phyloP scores from a whole-genome alignment of 2,797 vertebrate genomes.

The Spinus pinus region DNA sequence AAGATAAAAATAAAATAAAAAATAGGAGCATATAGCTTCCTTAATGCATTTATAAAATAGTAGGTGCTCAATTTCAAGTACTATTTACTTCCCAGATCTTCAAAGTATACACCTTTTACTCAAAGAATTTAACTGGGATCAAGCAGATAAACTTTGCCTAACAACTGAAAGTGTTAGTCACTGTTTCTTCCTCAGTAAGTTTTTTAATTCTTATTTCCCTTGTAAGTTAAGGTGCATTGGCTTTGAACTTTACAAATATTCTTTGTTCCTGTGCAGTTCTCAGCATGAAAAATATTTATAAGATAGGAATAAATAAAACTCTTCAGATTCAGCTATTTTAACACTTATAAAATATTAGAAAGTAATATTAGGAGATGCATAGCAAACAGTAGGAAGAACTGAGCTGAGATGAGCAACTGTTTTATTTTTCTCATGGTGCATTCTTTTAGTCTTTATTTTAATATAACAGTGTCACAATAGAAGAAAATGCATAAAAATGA shows the following conservation, averaged over 20 bases:
- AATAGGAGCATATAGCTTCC: neutral
- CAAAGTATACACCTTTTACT: neutral
- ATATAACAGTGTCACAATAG: neutral
- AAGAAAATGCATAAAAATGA: constrained; percentile 27
- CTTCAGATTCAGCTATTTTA: constrained; percentile 32
- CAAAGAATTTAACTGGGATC: neutral
- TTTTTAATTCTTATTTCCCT: neutral
- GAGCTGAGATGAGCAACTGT: constrained; percentile 19
- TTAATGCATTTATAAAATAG: neutral
- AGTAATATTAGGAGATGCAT: neutral
- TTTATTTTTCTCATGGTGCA: constrained; percentile 29
- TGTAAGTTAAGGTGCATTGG: neutral
- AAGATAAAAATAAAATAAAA: neutral
- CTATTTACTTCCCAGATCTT: neutral
- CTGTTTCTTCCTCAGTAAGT: neutral
- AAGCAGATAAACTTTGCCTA: neutral
- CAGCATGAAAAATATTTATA: neutral
- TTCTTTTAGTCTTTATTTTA: constrained; percentile 28
- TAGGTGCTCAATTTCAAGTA: neutral
- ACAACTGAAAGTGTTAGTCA: neutral
- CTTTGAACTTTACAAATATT: neutral
- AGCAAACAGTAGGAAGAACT: neutral
- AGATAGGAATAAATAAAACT: neutral
- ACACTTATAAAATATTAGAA: constrained; percentile 43
- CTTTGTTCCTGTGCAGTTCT: neutral